Evolutionary conservation across 2,797 vertebrate species (phyloP).

Genomic region (Iguana delicatissima): DNA sequence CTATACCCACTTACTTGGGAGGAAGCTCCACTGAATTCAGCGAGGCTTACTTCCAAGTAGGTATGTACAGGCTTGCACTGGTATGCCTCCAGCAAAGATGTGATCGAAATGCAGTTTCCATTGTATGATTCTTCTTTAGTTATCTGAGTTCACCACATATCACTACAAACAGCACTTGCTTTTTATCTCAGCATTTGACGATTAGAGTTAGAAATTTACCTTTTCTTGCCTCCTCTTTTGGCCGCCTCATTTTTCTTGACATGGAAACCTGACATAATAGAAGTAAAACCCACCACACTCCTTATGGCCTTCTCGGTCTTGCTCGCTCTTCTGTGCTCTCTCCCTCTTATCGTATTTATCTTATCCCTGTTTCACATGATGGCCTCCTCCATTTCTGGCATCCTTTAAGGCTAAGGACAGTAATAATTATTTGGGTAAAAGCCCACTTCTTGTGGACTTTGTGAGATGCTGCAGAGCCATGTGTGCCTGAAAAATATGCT

Average conservation of each 20-base stretch:
- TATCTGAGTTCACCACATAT: background rate
- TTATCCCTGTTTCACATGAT: background rate
- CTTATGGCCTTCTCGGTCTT: too few relatives aligned
- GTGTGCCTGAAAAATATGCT: background rate
- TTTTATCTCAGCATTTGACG: background rate
- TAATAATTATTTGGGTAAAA: background rate
- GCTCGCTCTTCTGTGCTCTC: too few relatives aligned
- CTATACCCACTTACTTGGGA: background rate
- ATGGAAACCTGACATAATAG: too few relatives aligned
- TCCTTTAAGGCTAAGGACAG: background rate
- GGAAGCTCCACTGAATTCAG: background rate
- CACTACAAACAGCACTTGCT: too few relatives aligned
- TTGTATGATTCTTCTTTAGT: background rate
- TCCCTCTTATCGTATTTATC: too few relatives aligned
- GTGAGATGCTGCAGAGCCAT: background rate
- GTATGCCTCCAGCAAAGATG: background rate
- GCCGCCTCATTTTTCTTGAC: too few relatives aligned
- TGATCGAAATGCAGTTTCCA: too few relatives aligned
- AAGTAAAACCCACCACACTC: too few relatives aligned
- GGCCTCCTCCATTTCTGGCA: background rate
- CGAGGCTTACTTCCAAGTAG: background rate
- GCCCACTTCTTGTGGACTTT: background rate
- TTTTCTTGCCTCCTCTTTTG: too few relatives aligned
- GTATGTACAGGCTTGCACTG: background rate
- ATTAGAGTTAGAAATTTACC: too few relatives aligned